These are phyloP conservation scores for Psylliodes chrysocephalus DNA, from an alignment of 2,888 invertebrate species.

Conservation along the genomic window DNA sequence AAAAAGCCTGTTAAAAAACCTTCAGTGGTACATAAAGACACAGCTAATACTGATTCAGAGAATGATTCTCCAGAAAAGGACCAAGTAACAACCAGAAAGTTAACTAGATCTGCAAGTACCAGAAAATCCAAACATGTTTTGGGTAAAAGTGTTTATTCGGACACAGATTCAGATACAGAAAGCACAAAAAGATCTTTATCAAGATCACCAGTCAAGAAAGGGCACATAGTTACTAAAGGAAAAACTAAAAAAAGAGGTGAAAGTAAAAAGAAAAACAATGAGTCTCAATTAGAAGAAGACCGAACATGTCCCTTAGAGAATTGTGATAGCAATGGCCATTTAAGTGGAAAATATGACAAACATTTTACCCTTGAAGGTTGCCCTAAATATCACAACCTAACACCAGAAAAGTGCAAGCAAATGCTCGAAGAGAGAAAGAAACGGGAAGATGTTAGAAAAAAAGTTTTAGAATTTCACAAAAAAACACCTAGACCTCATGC, in stretches of 20 bases:
- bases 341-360: conserved; percentile 80
- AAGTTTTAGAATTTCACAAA: conserved; percentile 62
- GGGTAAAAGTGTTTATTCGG: conserved; percentile 69
- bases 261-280: conserved; percentile 55
- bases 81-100: conserved; percentile 68
- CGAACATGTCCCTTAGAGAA: conserved; percentile 86
- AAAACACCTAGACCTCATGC: conserved; percentile 68
- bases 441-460: conserved; percentile 69
- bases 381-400: conserved; percentile 89
- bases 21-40: conserved; percentile 50
- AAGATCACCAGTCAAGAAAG: conserved; percentile 74
- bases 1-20: conserved; percentile 59
- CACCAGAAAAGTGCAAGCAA: conserved; percentile 75
- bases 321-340: conserved; percentile 89
- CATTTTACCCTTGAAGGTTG: conserved; percentile 94
- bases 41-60: conserved; percentile 57
- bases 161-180: conserved; percentile 76
- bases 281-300: conserved; percentile 67
- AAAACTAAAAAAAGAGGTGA: conserved; percentile 64
- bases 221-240: conserved; percentile 63
- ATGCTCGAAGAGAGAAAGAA: conserved; percentile 67
- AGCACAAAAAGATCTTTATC: conserved; percentile 67
- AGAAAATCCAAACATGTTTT: conserved; percentile 74
- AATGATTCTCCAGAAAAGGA: conserved; percentile 51
- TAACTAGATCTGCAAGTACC: conserved; percentile 76